phyloP scores from a whole-genome alignment of 2,888 invertebrate species.

The Julus scandinavius region DNA sequence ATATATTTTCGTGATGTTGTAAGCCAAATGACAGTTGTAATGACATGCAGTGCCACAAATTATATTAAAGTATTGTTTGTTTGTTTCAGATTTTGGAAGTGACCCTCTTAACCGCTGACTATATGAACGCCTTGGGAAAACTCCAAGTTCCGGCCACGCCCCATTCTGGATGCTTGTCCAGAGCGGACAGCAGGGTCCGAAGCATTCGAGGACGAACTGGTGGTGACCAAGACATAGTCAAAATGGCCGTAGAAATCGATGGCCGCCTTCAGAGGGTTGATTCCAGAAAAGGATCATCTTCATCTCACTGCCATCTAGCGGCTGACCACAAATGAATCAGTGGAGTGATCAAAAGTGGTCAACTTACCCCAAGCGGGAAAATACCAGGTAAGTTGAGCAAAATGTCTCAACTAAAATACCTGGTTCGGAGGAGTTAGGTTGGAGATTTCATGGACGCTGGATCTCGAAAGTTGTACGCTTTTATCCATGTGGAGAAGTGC shows the following conservation, averaged over 20 bases:
- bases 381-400: not conserved
- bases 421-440: not conserved
- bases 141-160: slow-evolving; percentile 55
- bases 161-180: slow-evolving; percentile 39
- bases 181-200: slow-evolving; percentile 52
- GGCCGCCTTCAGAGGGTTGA: slow-evolving; percentile 50
- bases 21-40: too few relatives aligned
- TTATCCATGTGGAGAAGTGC: not conserved
- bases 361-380: not conserved
- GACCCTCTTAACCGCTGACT: slow-evolving; percentile 90
- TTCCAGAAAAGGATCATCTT: slow-evolving; percentile 48
- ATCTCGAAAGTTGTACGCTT: not conserved
- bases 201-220: slow-evolving; percentile 47
- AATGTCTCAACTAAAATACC: not conserved
- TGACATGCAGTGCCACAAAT: not conserved
- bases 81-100: slow-evolving; percentile 81
- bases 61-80: not conserved
- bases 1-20: too few relatives aligned
- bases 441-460: not conserved
- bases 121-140: slow-evolving; percentile 82
- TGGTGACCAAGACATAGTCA: slow-evolving; percentile 52
- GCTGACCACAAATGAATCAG: slow-evolving; percentile 48
- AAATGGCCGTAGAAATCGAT: slow-evolving; percentile 53
- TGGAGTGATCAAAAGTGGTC: not conserved
- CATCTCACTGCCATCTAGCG: slow-evolving; percentile 15